These are phyloP conservation scores for Spheniscus humboldti DNA, from an alignment of 2,797 vertebrate genomes.

Conservation along the genomic window DNA sequence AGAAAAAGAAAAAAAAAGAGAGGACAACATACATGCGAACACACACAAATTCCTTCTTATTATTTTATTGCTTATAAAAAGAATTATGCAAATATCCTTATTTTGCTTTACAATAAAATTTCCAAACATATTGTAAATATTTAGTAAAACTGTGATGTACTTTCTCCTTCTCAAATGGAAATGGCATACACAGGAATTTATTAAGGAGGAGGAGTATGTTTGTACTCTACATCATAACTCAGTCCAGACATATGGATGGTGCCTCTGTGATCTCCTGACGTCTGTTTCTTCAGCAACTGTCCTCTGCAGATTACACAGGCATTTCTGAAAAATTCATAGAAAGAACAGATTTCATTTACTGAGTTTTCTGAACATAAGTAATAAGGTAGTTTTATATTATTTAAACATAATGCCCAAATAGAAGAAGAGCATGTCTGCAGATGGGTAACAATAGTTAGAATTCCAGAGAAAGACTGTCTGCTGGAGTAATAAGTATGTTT, in stretches of 20 bases:
- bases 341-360: not conserved
- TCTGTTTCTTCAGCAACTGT: constrained; percentile 6
- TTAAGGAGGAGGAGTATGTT: not conserved
- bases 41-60: not conserved
- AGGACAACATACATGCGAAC: not conserved
- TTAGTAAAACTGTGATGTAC: not conserved
- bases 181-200: not conserved
- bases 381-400: not conserved
- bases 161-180: constrained; percentile 28
- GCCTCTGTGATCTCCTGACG: not conserved
- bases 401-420: not conserved
- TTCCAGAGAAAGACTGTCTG: not conserved
- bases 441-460: not conserved
- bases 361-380: not conserved
- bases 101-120: constrained; percentile 29
- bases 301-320: not conserved
- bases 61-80: constrained; percentile 28
- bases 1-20: not conserved
- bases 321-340: not conserved
- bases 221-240: not conserved
- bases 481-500: not conserved
- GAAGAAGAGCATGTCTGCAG: not conserved
- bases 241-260: not conserved
- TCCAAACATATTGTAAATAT: not conserved
- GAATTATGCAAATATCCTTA: not conserved